A percentile compares a stretch with the other conserved stretches of the same genome.
Evolutionary conservation across 2,888 invertebrate species (phyloP).

Genomic region (Blastobasis adustella): DNA sequence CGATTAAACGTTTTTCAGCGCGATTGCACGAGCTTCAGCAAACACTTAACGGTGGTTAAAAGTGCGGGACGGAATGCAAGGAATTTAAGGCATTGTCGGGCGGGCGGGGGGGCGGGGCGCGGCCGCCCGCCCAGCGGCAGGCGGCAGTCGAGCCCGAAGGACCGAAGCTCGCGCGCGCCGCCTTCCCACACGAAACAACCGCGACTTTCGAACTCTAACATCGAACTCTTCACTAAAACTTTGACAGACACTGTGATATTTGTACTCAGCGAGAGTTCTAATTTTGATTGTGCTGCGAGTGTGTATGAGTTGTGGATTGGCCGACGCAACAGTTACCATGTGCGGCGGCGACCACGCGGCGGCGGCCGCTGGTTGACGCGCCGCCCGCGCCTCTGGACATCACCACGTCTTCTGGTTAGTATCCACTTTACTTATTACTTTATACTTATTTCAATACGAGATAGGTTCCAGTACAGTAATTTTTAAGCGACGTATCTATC

Average conservation of each 20-base stretch:
- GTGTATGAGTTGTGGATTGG: constrained; percentile 10
- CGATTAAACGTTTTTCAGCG: constrained; percentile 31
- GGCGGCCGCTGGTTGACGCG: constrained; percentile 48
- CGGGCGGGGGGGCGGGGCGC: constrained; percentile 40
- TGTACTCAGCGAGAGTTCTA: background rate
- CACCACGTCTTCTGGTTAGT: constrained; percentile 55
- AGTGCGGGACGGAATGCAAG: constrained; percentile 39
- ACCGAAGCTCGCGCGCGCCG: constrained; percentile 3
- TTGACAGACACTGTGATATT: background rate
- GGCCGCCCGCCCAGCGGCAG: constrained; percentile 53
- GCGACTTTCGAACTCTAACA: too few species aligned
- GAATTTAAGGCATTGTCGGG: constrained; percentile 47
- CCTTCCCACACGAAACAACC: background rate
- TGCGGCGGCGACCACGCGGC: constrained; percentile 42
- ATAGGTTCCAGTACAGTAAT: background rate
- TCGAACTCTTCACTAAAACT: background rate
- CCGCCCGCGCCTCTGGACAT: constrained; percentile 25
- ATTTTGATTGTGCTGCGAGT: constrained; percentile 13
- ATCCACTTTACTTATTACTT: constrained; percentile 1
- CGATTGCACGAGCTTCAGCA: constrained; percentile 28
- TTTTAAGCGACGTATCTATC: background rate
- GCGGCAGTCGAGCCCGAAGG: constrained; percentile 26
- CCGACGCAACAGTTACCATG: constrained; percentile 36
- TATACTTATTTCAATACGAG: too few species aligned
- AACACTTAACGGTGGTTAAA: constrained; percentile 41